phyloP scores from a whole-genome alignment of 1,140 invertebrate genomes.

The Rhopalosiphum padi region DNA sequence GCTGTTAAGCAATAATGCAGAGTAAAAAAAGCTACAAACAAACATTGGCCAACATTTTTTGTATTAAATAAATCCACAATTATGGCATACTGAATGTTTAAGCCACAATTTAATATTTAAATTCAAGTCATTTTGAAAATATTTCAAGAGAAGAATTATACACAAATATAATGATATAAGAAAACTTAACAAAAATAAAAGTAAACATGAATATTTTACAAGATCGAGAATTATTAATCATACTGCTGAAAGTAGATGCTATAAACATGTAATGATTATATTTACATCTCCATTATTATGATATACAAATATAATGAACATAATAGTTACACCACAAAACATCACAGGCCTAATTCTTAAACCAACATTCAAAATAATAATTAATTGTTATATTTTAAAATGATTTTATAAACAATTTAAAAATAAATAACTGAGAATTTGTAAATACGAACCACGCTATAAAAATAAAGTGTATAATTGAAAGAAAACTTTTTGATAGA shows the following conservation, averaged over 20 bases:
- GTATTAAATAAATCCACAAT: background rate
- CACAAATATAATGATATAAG: background rate
- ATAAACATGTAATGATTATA: background rate
- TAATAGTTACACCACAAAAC: background rate
- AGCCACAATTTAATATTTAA: background rate
- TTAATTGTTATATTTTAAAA: background rate
- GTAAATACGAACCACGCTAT: background rate
- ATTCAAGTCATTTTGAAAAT: background rate
- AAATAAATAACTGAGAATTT: background rate
- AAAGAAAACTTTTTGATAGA: background rate
- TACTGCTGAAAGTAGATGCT: background rate
- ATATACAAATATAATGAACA: background rate
- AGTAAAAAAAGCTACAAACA: background rate
- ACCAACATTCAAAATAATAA: background rate
- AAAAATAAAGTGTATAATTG: background rate
- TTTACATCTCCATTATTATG: background rate
- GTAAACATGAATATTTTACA: background rate
- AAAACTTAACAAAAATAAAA: background rate
- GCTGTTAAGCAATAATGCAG: slow-evolving; percentile 45
- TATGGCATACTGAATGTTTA: background rate
- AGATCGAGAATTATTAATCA: background rate
- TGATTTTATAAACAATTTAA: background rate
- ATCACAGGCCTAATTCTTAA: background rate
- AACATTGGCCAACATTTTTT: background rate
- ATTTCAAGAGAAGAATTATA: background rate